Evolutionary conservation across 2,113 vertebrate genomes (phyloP), one percentile per base, ranked within the genome.

Genomic region (Cyprinodon tularosa): DNA sequence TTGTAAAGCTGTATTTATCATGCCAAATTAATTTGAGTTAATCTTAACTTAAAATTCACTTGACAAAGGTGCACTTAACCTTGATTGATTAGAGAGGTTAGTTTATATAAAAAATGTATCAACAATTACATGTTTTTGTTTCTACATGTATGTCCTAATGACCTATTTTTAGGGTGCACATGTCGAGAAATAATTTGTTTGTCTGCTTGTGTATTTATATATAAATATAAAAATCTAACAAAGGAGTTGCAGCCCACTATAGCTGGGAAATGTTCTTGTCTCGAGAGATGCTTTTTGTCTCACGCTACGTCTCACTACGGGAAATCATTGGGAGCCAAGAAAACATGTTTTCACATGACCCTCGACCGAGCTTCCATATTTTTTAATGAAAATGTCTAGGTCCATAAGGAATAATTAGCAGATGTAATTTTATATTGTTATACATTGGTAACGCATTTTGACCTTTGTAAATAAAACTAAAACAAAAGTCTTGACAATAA

Each of bases 301-400:
- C 29, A 29, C 29, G 29, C 29, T 29, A 29, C 29, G 2, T 14
- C 48, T 20, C 8, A 42, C 20, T 15, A 45, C 71, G 39, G 67
- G 62, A 8, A 73, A 10, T 71, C 13, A 40, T 60, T 68, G 44
- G 37, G 22, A 65, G 13, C 11, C 14, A 7, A 62, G 65, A 50
- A 20, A 63, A 9, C 4, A 62, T 13, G 3, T 63, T 76, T 74
- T 77, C 72, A 62, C 67, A 73, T 45, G 68, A n/a, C 62, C 38
- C 12, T 62, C 1, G 12, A 50, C 5, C 29, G 0, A 64, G 65
- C 17, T 15, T 12, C 36, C 3, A 4, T 53, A 9, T 59, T 57
- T 64, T 44, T 0, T 57, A 17, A 63, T 4, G 8, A 77, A 73
- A 57, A 9, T 57, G 1, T 71, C 39, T 48, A 48, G 44, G 10